Conservation (phyloP, 2,797 vertebrate species). For the Oreonectes daqikongensis region DNA sequence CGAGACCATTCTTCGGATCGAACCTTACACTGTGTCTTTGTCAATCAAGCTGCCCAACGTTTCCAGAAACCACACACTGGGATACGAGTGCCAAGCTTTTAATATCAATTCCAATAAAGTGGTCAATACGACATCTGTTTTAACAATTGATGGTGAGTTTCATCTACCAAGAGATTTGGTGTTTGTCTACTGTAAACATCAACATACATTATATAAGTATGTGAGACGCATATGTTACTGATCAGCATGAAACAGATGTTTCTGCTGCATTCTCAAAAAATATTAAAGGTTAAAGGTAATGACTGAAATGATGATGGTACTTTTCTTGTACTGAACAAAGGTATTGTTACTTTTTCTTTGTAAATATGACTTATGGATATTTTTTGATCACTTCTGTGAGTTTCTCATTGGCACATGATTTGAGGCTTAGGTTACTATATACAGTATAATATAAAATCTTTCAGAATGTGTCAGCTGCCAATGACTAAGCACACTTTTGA, state of each 20-base stretch:
- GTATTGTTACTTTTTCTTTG: background rate
- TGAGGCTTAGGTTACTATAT: background rate
- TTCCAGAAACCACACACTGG: slow-evolving; percentile 67
- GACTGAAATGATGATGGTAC: background rate
- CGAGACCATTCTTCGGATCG: slow-evolving; percentile 57
- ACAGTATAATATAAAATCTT: background rate
- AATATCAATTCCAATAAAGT: slow-evolving; percentile 66
- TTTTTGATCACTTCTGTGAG: no score
- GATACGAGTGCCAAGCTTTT: slow-evolving; percentile 80
- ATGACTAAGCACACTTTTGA: background rate
- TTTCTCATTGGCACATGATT: background rate
- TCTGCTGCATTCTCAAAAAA: background rate
- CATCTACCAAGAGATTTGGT: background rate
- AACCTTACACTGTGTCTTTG: slow-evolving; percentile 76
- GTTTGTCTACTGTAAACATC: slow-evolving; percentile 6
- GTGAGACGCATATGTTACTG: background rate
- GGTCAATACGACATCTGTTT: slow-evolving; percentile 66
- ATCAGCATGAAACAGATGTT: slow-evolving; percentile 6
- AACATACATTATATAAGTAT: slow-evolving; percentile 1
- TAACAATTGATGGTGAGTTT: slow-evolving; percentile 79
- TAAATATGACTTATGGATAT: no score
- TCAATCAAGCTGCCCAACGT: slow-evolving; percentile 78
- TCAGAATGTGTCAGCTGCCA: background rate
- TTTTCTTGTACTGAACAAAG: background rate
- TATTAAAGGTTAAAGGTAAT: background rate